Base-by-base conservation (phyloP, 2,888 invertebrate genomes). In the Acanthopleura granulata region DNA sequence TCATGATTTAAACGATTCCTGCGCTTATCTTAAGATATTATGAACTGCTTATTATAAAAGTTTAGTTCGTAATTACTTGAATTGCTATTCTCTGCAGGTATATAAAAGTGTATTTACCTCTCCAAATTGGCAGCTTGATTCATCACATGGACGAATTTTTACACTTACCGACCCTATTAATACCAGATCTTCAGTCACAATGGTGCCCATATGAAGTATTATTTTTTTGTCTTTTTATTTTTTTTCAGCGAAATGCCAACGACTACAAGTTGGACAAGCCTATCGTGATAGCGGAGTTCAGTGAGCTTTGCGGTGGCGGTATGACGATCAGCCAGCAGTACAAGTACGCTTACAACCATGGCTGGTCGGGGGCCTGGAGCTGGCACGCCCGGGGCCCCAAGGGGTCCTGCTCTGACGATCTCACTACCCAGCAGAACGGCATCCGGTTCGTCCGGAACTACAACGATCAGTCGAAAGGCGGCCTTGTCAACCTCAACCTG, bases 361-460 rank as follows among this genome's bases (percentile, higher is more conserved):
- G 78, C 30, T 78, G 76, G 66, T 62, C 62, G 25, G 78, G 78
- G 49, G 76, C 72, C 14, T 78, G 78, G 78, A 61, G 74, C 1
- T 78, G 78, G 78, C 76, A 76, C 25, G 78, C 78, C 12, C 74
- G 75, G 49, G 78, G 73, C 18, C 66, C 66, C 25, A 25, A 18
- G 22, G 66, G 66, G 18, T 27, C 25, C 4, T 66, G 66, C 29
- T 22, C 66, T 1, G 66, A 66, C 29, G 16, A 15, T 66, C 66
- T 66, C 25, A 16, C 6, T 6, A 66, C 66, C 22, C 66, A 66
- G 29, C 12, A 66, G 25, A 14, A 66, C 25, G 66, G 66, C 29
- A 15, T 66, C 25, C 66, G 66, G 22, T 66, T 27, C 6, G 25
- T 66, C 12, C 66, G 66, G 16, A 27, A 66, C 66, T 22, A 66